Evolutionary conservation across 2,113 vertebrate species (phyloP).

Genomic region (Bolborhynchus lineola): DNA sequence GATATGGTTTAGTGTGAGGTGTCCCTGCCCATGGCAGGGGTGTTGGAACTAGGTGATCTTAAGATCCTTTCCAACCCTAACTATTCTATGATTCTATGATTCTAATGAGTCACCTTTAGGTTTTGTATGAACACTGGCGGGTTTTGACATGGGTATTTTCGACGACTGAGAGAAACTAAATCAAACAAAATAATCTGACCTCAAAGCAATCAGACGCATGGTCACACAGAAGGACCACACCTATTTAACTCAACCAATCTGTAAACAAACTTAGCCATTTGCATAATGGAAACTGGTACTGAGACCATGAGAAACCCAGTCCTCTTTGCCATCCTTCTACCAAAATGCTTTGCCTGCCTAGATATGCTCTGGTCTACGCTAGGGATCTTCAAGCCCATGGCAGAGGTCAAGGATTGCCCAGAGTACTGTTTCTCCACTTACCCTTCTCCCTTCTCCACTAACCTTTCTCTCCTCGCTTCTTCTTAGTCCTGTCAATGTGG

Average conservation of each 20-base stretch:
- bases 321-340: neutral
- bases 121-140: neutral
- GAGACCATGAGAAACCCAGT: neutral
- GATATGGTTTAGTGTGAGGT: too few species aligned
- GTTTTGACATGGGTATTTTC: neutral
- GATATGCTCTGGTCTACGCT: neutral
- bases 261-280: neutral
- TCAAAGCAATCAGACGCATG: rapidly evolving
- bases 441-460: conserved; percentile 73
- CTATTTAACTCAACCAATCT: neutral
- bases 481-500: conserved; percentile 98
- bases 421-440: neutral
- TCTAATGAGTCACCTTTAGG: neutral
- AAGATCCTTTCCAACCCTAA: too few species aligned
- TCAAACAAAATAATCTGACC: neutral
- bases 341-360: rapidly evolving
- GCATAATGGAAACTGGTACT: neutral
- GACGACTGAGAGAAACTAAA: neutral
- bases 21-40: too few species aligned
- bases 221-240: neutral
- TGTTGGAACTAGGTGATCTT: too few species aligned
- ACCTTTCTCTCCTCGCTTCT: conserved; percentile 96
- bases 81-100: too few species aligned
- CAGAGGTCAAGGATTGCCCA: neutral
- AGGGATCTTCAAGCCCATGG: neutral